These are phyloP conservation scores for Cyrtodaria siliqua DNA, from an alignment of 2,888 invertebrate species.

Conservation along the genomic window DNA sequence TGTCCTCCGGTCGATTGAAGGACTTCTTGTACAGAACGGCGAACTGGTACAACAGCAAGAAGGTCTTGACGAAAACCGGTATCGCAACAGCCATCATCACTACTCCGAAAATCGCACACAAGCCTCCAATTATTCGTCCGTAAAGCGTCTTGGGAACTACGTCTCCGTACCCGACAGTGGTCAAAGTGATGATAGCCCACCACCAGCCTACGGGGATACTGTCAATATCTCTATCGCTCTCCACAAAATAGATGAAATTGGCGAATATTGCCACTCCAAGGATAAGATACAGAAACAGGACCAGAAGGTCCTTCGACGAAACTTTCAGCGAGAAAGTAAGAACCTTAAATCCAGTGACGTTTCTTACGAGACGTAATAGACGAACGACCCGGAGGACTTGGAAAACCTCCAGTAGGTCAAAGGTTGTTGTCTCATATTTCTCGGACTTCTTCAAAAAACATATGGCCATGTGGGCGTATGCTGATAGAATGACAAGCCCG, in stretches of 20 bases:
- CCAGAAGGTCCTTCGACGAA: conserved; percentile 57
- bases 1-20: conserved; percentile 48
- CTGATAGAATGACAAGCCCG: conserved; percentile 55
- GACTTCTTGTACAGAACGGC: conserved; percentile 66
- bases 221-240: conserved; percentile 50
- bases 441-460: conserved; percentile 50
- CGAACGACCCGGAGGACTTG: conserved; percentile 64
- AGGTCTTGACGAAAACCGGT: conserved; percentile 68
- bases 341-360: conserved; percentile 64
- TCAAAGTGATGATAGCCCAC: conserved; percentile 68
- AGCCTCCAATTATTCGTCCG: conserved; percentile 58
- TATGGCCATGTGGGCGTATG: conserved; percentile 53
- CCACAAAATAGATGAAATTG: conserved; percentile 67
- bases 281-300: conserved; percentile 60
- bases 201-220: conserved; percentile 68
- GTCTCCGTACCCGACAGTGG: conserved; percentile 71
- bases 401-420: conserved; percentile 58
- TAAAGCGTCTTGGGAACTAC: conserved; percentile 59
- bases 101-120: conserved; percentile 65
- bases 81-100: conserved; percentile 64
- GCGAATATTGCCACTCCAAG: conserved; percentile 64
- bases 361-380: conserved; percentile 58
- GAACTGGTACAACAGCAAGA: conserved; percentile 62
- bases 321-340: conserved; percentile 59
- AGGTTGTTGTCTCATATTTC: conserved; percentile 37